These are phyloP conservation scores for Ochlodes sylvanus DNA, from an alignment of 2,888 invertebrate genomes.

Conservation along the genomic window DNA sequence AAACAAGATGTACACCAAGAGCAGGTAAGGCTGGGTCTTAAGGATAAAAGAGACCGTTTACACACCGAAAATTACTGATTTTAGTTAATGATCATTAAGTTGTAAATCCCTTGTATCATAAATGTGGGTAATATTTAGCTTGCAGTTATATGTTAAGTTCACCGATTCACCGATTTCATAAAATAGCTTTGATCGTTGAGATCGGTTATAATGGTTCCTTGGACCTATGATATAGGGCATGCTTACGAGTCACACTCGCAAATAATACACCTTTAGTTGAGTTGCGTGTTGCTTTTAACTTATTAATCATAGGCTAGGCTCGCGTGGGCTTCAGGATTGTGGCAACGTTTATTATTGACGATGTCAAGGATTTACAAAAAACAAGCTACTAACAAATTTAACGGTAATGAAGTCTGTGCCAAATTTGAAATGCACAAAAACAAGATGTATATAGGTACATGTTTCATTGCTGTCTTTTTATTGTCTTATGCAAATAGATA, in stretches of 20 bases:
- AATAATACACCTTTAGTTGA: constrained; percentile 32
- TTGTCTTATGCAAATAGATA: background rate
- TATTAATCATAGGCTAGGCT: constrained; percentile 58
- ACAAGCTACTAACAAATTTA: constrained; percentile 16
- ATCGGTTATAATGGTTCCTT: background rate
- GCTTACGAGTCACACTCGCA: background rate
- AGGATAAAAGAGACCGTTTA: too few species aligned
- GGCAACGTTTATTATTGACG: constrained; percentile 58
- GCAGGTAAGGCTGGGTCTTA: too few species aligned
- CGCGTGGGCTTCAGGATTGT: constrained; percentile 73
- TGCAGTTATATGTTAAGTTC: too few species aligned
- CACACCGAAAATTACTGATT: too few species aligned
- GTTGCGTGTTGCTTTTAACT: constrained; percentile 33
- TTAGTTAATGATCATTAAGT: too few species aligned
- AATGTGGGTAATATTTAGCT: too few species aligned
- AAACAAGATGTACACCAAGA: too few species aligned
- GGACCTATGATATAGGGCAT: background rate
- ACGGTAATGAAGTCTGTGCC: constrained; percentile 29
- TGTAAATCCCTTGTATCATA: too few species aligned
- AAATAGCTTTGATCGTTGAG: too few species aligned
- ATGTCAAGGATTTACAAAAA: constrained; percentile 61
- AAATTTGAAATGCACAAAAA: constrained; percentile 19
- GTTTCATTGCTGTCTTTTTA: constrained; percentile 19
- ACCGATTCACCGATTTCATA: too few species aligned
- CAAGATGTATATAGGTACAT: constrained; percentile 23